Evolutionary conservation across 2,797 vertebrate genomes (phyloP), one percentile per base, ranked within the genome.

Genomic region (Scolopax rusticola): DNA sequence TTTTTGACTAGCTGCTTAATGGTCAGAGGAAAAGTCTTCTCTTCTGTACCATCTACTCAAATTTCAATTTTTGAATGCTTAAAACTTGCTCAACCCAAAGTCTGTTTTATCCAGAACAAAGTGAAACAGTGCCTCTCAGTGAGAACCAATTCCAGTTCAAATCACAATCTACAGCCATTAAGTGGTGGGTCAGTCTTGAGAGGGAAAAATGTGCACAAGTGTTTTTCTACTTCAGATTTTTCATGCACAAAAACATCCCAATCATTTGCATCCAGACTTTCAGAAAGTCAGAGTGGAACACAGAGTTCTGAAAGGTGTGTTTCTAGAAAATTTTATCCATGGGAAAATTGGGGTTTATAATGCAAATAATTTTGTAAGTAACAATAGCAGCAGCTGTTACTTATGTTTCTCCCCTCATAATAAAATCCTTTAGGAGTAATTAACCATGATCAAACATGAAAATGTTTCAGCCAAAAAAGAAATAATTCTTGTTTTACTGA

Each of bases 301-400:
- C 5, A 50, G 30, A 2, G 20, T 32, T 86, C 28, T 24, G 51
- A 63, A 94, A 63, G 25, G 18, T 41, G 2, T 89, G 71, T 27
- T 87, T 92, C 38, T 75, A 80, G n/a, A 8, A 70, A 59, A 50
- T 80, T 70, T 92, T 71, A 9, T 88, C 40, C 28, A 36, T 83
- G 28, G 53, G 56, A 95, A 92, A 89, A 77, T 19, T 70, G 2
- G 11, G 27, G 20, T 64, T 77, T 91, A 57, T 64, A 50, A 51
- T 60, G 53, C 57, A 92, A 94, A 87, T 36, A 1, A 69, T 63
- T 91, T 67, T 90, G 16, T 40, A 83, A 80, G 67, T 47, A 89
- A 54, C 33, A 87, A 95, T 75, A 93, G 18, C 64, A 89, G 33
- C 68, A 93, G 64, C 74, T 90, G 61, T 77, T 91, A 54, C 48